Percentiles rank a stretch among this genome's conserved stretches.
Conservation (phyloP, 2,888 invertebrate genomes). For the Philaethria dido region DNA sequence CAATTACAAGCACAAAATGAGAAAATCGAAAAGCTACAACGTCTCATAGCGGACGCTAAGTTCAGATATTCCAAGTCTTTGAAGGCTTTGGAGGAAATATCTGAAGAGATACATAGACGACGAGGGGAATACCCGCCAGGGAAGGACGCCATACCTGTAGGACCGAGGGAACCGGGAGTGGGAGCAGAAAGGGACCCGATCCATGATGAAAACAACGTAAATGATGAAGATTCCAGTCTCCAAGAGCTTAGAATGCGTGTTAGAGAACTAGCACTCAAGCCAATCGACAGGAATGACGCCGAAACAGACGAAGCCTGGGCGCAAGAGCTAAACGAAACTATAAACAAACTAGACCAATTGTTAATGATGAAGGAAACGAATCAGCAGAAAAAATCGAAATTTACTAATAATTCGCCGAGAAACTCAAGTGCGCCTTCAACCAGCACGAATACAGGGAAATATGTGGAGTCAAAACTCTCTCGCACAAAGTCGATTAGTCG, state of each 20-base stretch:
- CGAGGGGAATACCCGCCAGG: conserved; percentile 81
- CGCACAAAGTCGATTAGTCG: conserved; percentile 71
- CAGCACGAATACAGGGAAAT: conserved; percentile 63
- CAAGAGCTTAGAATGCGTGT: conserved; percentile 88
- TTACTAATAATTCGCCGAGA: conserved; percentile 66
- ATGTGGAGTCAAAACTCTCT: conserved; percentile 59
- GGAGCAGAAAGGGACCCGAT: conserved; percentile 87
- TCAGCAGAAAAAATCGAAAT: conserved; percentile 80
- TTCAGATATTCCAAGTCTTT: conserved; percentile 91
- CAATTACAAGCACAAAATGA: conserved; percentile 93
- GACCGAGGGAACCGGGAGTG: conserved; percentile 88
- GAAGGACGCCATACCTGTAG: conserved; percentile 75
- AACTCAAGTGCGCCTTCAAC: conserved; percentile 74
- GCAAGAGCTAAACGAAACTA: conserved; percentile 88
- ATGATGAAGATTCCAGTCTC: conserved; percentile 83
- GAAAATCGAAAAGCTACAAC: conserved; percentile 91
- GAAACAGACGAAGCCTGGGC: conserved; percentile 90
- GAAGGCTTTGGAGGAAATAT: conserved; percentile 93
- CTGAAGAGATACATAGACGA: conserved; percentile 94
- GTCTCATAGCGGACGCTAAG: conserved; percentile 91
- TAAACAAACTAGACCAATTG: conserved; percentile 90
- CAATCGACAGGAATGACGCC: conserved; percentile 88
- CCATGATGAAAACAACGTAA: conserved; percentile 66
- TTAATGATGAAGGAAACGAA: conserved; percentile 87
- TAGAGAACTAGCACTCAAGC: conserved; percentile 88